A percentile compares a stretch with the other conserved stretches of the same genome.
Conservation (phyloP, 2,797 vertebrate species). For the Centropyge bicolor region DNA sequence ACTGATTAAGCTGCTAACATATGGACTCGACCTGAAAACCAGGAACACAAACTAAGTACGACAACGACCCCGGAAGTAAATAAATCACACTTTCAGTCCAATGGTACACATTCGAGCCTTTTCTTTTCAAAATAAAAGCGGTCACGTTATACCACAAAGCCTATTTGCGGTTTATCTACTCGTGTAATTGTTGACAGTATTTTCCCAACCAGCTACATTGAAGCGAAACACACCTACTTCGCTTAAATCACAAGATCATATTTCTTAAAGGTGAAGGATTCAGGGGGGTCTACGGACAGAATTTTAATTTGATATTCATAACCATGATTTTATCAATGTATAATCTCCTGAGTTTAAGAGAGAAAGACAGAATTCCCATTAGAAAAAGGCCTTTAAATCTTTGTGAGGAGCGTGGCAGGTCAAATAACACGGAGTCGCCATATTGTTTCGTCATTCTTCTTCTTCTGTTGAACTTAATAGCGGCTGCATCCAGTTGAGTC, state of each 20-base stretch:
- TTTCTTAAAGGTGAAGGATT: too few relatives aligned
- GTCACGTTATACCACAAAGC: rapidly evolving
- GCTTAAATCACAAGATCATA: rapidly evolving
- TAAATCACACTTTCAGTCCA: slow-evolving; percentile 31
- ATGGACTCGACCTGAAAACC: background rate
- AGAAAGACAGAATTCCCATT: too few relatives aligned
- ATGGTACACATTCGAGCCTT: background rate
- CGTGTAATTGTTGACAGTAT: background rate
- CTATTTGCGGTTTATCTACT: rapidly evolving
- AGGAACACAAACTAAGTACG: background rate
- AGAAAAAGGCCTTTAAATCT: too few relatives aligned
- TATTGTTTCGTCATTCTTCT: too few relatives aligned
- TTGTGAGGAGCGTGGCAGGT: too few relatives aligned
- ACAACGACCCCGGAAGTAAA: slow-evolving; percentile 61
- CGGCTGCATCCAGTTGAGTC: too few relatives aligned
- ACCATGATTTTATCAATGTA: too few relatives aligned
- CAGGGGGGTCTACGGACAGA: too few relatives aligned
- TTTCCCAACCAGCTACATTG: rapidly evolving
- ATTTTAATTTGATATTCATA: too few relatives aligned
- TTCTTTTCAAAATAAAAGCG: slow-evolving; percentile 22
- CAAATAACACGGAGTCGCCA: too few relatives aligned
- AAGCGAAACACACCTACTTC: background rate
- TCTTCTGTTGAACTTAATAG: too few relatives aligned
- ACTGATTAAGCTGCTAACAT: slow-evolving; percentile 1
- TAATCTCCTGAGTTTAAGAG: too few relatives aligned